A percentile compares a stretch with the other conserved stretches of the same genome.
Conservation (phyloP, 2,113 vertebrate genomes). For the Tympanuchus pallidicinctus region DNA sequence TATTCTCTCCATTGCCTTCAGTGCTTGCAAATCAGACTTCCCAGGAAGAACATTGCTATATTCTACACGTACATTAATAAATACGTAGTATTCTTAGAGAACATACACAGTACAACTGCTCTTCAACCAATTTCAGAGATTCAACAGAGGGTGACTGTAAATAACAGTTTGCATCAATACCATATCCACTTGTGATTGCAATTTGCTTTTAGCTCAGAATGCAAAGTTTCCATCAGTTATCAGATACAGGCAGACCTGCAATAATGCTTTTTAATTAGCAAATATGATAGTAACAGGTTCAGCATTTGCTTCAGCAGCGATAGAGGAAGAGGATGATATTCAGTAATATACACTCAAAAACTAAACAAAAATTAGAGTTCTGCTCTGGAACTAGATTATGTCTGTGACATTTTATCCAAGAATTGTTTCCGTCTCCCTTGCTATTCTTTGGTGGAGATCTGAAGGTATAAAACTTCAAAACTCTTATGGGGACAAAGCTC, state of each 20-base stretch:
- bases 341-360: background rate
- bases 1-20: background rate
- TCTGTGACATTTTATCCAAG: slow-evolving; percentile 41
- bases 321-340: background rate
- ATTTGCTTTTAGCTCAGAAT: slow-evolving; percentile 26
- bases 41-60: background rate
- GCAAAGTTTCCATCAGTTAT: slow-evolving; percentile 2
- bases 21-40: background rate
- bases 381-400: slow-evolving; percentile 15
- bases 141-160: background rate
- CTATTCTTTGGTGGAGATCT: slow-evolving; percentile 44
- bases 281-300: background rate
- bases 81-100: background rate
- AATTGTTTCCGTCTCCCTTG: slow-evolving; percentile 45
- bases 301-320: background rate
- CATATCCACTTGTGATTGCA: background rate
- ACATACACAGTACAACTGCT: background rate
- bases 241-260: slow-evolving; percentile 1
- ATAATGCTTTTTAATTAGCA: slow-evolving; percentile 19
- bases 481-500: slow-evolving; percentile 46
- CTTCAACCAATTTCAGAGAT: background rate
- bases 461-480: slow-evolving; percentile 48
- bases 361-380: slow-evolving; percentile 1
- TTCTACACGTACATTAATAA: background rate
- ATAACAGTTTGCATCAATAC: background rate